Evolutionary conservation across 2,113 vertebrate species (phyloP).

Genomic region (Lophochroa leadbeateri): DNA sequence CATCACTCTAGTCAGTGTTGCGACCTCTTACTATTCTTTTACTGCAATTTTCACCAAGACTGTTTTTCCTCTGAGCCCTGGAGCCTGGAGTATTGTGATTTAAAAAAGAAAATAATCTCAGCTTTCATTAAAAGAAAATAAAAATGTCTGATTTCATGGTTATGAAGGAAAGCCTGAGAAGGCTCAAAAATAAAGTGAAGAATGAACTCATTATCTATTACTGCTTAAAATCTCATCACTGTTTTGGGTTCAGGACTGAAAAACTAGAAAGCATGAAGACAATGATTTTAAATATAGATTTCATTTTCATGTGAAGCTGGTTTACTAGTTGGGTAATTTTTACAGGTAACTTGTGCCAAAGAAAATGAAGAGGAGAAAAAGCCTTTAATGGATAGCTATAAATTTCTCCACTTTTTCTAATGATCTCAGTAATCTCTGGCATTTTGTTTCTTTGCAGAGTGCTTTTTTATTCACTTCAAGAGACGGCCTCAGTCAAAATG

Average conservation of each 20-base stretch:
- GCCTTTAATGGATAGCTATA: slow-evolving; percentile 20
- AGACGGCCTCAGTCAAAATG: slow-evolving; percentile 23
- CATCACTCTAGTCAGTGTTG: neutral
- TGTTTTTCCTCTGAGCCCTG: neutral
- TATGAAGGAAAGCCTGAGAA: neutral
- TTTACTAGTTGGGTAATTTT: slow-evolving; percentile 32
- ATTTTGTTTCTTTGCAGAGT: slow-evolving; percentile 40
- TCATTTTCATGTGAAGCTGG: slow-evolving; percentile 8
- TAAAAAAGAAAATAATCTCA: neutral
- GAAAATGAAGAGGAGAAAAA: slow-evolving; percentile 24
- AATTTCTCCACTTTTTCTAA: slow-evolving; percentile 37
- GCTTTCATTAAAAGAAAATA: neutral
- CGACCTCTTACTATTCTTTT: neutral
- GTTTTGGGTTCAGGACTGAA: neutral
- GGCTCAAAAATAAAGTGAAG: neutral
- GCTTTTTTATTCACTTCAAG: slow-evolving; percentile 41
- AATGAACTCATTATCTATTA: neutral
- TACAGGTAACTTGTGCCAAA: slow-evolving; percentile 41
- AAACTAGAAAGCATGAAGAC: slow-evolving; percentile 15
- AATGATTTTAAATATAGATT: neutral
- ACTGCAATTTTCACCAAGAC: neutral
- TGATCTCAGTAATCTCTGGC: slow-evolving; percentile 49
- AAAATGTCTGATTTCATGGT: neutral
- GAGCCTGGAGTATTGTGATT: neutral
- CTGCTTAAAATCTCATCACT: slow-evolving; percentile 18